Percentiles rank a stretch among this genome's conserved stretches.
Evolutionary conservation across 2,888 invertebrate species (phyloP).

Genomic region (Aphidoletes aphidimyza): DNA sequence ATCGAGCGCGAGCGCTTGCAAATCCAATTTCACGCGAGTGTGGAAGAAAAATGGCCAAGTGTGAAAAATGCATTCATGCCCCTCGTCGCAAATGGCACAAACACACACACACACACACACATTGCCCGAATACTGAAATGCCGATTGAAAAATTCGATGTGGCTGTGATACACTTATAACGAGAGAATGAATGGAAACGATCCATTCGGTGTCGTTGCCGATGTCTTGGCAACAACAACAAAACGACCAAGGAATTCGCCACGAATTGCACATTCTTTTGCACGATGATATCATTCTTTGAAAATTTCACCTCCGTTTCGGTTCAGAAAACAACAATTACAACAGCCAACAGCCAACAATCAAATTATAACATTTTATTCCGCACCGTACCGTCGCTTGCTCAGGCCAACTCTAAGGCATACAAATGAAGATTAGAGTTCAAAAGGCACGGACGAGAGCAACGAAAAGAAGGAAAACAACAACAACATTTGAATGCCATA

Average conservation of each 20-base stretch:
- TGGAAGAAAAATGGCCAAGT: neutral
- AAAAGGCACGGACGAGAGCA: neutral
- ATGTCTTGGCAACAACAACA: neutral
- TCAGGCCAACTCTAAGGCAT: neutral
- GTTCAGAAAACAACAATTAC: neutral
- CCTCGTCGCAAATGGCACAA: neutral
- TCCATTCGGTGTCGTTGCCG: neutral
- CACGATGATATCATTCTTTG: conserved; percentile 53
- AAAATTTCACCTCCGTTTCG: conserved; percentile 37
- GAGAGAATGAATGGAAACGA: conserved; percentile 5
- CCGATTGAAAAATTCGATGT: neutral
- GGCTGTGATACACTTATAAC: neutral
- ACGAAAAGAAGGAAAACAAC: neutral
- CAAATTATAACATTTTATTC: conserved; percentile 42
- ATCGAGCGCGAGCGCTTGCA: neutral
- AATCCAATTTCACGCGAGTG: too few relatives aligned
- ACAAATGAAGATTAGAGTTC: conserved; percentile 51
- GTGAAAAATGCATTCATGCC: conserved; percentile 43
- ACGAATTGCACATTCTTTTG: conserved; percentile 51
- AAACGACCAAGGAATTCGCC: neutral
- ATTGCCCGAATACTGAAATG: too few relatives aligned
- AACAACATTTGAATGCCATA: neutral
- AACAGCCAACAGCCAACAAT: conserved; percentile 38
- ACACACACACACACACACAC: neutral
- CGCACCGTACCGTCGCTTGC: neutral